These are phyloP conservation scores for Galerucella pusilla DNA, from an alignment of 2,888 invertebrate genomes.

Conservation along the genomic window DNA sequence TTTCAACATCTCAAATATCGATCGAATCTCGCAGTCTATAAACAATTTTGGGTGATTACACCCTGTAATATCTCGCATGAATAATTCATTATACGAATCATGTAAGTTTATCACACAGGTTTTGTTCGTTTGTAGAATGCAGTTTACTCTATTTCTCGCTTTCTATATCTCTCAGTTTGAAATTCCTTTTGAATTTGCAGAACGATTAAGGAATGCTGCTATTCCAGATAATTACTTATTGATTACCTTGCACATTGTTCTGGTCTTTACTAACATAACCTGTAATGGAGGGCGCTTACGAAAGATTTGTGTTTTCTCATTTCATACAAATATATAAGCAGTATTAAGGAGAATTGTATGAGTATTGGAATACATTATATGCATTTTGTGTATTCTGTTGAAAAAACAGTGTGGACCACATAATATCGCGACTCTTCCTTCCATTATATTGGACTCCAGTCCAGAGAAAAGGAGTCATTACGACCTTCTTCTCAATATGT, in stretches of 20 bases:
- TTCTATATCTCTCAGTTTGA: neutral
- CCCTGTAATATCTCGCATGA: constrained; percentile 6
- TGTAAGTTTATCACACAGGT: constrained; percentile 12
- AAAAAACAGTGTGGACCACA: no score
- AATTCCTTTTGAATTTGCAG: constrained; percentile 9
- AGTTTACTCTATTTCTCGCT: neutral
- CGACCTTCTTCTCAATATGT: no score
- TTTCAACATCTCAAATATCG: neutral
- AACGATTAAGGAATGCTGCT: constrained; percentile 8
- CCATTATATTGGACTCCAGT: no score
- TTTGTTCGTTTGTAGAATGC: neutral
- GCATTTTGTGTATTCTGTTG: no score
- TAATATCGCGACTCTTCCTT: no score
- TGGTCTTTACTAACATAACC: neutral
- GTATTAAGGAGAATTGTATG: neutral
- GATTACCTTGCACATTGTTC: constrained; percentile 17
- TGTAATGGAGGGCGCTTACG: constrained; percentile 6
- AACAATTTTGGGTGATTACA: constrained; percentile 1
- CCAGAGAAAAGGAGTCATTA: no score
- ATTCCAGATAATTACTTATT: constrained; percentile 15
- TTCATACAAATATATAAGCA: neutral
- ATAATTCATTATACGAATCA: neutral
- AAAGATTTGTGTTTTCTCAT: neutral
- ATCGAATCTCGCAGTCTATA: neutral
- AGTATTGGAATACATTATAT: no score